Evolutionary conservation across 2,888 invertebrate species (phyloP), one percentile per base, ranked within the genome.

Genomic region (Petrophora chlorosata): DNA sequence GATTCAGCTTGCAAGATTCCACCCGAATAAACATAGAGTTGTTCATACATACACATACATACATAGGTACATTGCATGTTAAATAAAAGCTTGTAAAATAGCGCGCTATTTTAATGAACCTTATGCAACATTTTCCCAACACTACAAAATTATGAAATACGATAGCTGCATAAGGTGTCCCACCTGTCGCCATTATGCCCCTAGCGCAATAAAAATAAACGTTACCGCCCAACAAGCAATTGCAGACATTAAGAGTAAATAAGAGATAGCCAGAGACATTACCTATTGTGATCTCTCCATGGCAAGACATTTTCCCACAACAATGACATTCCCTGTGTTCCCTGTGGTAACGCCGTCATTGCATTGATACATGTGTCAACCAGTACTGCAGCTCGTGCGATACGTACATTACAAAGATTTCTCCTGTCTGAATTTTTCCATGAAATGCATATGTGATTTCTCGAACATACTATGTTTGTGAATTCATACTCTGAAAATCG

Each of bases 121-220:
- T n/a, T n/a, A n/a, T n/a, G 23, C 13, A 8, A n/a, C 10, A 30
- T 15, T 32, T 10, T 8, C 3, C 0, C 9, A n/a, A n/a, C 15
- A 3, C 8, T 28, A 22, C 7, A 5, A 3, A 10, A 26, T 10
- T 3, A 28, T 13, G 28, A 28, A 28, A 28, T 22, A 28, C 7
- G 13, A n/a, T n/a, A 30, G n/a, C 14, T n/a, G 29, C 15, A 7
- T 28, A 7, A 12, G 9, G n/a, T 9, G 9, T 16, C 5, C 16
- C 9, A 30, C 30, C 16, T 13, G 4, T 13, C 4, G 5, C 13
- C 9, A 16, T 16, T 4, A 2, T 7, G 16, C 9, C 5, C 3
- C 12, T 12, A 33, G 3, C 12, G 19, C 5, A 17, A 33, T 34
- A 34, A 34, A 34, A 34, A 34, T 34, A 34, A 34, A 34, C 14